phyloP scores from a whole-genome alignment of 23 tunicate species.

The Halocynthia roretzi region DNA sequence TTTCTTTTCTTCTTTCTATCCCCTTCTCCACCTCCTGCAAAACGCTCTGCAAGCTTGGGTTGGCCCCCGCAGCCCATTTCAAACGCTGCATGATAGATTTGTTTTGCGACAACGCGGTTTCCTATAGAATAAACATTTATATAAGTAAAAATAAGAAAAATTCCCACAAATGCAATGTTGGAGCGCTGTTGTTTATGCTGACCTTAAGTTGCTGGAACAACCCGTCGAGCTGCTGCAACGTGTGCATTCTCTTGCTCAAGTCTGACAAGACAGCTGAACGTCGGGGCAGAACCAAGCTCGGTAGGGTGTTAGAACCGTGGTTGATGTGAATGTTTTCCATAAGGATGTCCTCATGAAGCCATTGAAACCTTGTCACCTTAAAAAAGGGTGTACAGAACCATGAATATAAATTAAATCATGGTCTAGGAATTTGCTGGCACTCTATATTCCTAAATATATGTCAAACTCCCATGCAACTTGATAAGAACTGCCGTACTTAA shows the following conservation, averaged over 20 bases:
- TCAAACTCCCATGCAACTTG: no score
- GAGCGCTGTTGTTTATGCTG: neutral
- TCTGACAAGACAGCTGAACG: slow-evolving; percentile 56
- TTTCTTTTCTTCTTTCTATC: slow-evolving; percentile 22
- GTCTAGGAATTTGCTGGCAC: no score
- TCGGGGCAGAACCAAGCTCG: slow-evolving; percentile 33
- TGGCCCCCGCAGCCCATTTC: slow-evolving; percentile 97
- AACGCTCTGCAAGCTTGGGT: slow-evolving; percentile 73
- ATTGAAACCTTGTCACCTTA: slow-evolving; percentile 59
- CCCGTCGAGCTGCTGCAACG: slow-evolving; percentile 64
- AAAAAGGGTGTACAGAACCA: no score
- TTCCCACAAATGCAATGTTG: neutral
- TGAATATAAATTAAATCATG: no score
- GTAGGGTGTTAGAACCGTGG: neutral
- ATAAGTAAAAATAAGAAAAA: neutral
- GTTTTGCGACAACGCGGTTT: slow-evolving; percentile 48
- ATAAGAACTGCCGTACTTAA: no score
- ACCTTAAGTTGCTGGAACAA: slow-evolving; percentile 73
- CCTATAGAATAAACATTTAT: slow-evolving; percentile 20
- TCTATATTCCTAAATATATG: no score
- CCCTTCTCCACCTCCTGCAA: slow-evolving; percentile 69
- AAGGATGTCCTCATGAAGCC: slow-evolving; percentile 87
- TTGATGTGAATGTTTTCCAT: slow-evolving; percentile 18
- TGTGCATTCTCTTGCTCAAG: slow-evolving; percentile 57
- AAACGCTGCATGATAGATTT: slow-evolving; percentile 72